These are phyloP conservation scores for Chiloscyllium plagiosum DNA, from an alignment of 2,113 vertebrate genomes.

Conservation along the genomic window DNA sequence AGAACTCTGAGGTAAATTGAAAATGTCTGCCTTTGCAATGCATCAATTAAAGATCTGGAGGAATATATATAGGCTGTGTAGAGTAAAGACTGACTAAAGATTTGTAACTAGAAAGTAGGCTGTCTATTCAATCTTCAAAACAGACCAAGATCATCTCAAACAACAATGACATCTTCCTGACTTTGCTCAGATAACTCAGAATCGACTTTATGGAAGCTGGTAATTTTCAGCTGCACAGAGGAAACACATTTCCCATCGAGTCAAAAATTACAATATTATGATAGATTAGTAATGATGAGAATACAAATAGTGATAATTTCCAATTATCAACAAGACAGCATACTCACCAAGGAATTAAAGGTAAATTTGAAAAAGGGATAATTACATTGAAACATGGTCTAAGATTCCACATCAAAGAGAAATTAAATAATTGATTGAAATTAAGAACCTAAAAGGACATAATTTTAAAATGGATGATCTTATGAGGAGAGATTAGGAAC, in stretches of 20 bases:
- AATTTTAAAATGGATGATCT: neutral
- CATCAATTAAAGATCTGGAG: neutral
- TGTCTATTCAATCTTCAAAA: neutral
- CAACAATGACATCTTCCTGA: neutral
- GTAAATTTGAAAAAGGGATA: neutral
- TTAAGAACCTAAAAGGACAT: neutral
- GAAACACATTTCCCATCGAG: neutral
- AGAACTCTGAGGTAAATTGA: neutral
- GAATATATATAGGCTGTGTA: neutral
- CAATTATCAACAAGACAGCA: neutral
- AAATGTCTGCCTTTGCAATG: neutral
- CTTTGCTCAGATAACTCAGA: neutral
- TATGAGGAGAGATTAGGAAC: neutral
- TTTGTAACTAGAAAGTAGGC: neutral
- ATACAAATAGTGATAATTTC: neutral
- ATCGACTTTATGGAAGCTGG: neutral
- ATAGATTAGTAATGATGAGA: neutral
- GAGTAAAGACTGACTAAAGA: neutral
- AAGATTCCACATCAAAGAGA: neutral
- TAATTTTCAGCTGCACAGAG: neutral
- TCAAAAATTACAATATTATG: neutral
- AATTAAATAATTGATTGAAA: neutral
- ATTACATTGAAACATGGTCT: neutral
- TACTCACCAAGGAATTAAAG: neutral
- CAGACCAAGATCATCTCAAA: neutral